Evolutionary conservation across 2,888 invertebrate species (phyloP).

Genomic region (Cabera pusaria): DNA sequence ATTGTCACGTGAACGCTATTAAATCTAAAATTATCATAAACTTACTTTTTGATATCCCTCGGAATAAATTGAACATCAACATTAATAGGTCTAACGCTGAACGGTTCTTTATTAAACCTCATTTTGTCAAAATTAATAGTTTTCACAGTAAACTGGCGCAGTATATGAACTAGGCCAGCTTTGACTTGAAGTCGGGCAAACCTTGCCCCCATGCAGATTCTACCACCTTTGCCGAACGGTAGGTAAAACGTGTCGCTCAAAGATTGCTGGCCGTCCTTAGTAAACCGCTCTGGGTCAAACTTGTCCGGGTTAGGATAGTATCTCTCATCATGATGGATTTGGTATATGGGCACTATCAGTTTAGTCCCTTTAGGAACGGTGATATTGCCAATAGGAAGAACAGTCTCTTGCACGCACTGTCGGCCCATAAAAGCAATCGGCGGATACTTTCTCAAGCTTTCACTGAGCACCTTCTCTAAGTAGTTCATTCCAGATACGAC

Average conservation of each 20-base stretch:
- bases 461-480: conserved; percentile 37
- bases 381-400: conserved; percentile 57
- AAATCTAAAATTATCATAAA: too few species aligned
- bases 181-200: conserved; percentile 37
- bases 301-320: conserved; percentile 71
- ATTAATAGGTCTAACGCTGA: conserved; percentile 14
- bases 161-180: conserved; percentile 18
- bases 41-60: too few species aligned
- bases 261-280: conserved; percentile 25
- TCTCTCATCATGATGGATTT: conserved; percentile 64
- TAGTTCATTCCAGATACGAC: conserved; percentile 39
- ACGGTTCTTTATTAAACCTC: conserved; percentile 10
- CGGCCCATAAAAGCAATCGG: conserved; percentile 50
- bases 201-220: conserved; percentile 38
- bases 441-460: conserved; percentile 39
- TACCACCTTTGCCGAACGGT: conserved; percentile 55
- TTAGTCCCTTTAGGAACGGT: conserved; percentile 52
- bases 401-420: conserved; percentile 45
- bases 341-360: conserved; percentile 51
- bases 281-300: conserved; percentile 45
- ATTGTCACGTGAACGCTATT: too few species aligned
- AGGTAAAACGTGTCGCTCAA: conserved; percentile 39
- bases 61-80: conserved; percentile 16
- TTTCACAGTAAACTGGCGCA: conserved; percentile 15
- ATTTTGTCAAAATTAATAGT: conserved; percentile 10